Evolutionary conservation across 2,888 invertebrate species (phyloP).

Genomic region (Idaea aversata): DNA sequence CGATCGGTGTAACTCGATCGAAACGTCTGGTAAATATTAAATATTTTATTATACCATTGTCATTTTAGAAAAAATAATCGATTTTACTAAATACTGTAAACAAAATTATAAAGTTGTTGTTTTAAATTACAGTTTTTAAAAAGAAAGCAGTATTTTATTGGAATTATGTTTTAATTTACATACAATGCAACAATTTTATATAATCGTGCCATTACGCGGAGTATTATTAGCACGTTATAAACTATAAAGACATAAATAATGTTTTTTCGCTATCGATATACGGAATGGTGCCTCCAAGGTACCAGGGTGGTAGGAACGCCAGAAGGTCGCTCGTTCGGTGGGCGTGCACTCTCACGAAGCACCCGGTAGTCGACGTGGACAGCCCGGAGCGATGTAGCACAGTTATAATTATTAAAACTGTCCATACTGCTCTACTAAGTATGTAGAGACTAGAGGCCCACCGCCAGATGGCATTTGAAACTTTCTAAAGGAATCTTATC

Average conservation of each 20-base stretch:
- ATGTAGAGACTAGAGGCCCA: neutral
- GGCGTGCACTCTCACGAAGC: conserved; percentile 39
- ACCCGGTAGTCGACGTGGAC: conserved; percentile 31
- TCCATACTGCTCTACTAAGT: neutral
- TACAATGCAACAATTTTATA: neutral
- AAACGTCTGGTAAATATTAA: no score
- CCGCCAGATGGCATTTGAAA: neutral
- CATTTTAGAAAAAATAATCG: no score
- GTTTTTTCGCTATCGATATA: neutral
- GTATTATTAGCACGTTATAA: neutral
- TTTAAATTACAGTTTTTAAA: no score
- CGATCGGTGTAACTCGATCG: no score
- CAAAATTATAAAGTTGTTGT: no score
- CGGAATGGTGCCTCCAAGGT: conserved; percentile 9
- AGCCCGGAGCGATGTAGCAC: conserved; percentile 25
- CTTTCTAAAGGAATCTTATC: neutral
- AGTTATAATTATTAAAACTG: conserved; percentile 20
- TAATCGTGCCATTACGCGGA: neutral
- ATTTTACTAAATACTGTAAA: no score
- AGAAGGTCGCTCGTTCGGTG: conserved; percentile 33
- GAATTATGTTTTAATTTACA: neutral
- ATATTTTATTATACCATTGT: no score
- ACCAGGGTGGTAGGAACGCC: conserved; percentile 30
- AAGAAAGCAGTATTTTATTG: no score
- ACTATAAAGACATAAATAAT: neutral